These are phyloP conservation scores for Eilema griseolum DNA, from an alignment of 2,888 invertebrate species.

Conservation along the genomic window DNA sequence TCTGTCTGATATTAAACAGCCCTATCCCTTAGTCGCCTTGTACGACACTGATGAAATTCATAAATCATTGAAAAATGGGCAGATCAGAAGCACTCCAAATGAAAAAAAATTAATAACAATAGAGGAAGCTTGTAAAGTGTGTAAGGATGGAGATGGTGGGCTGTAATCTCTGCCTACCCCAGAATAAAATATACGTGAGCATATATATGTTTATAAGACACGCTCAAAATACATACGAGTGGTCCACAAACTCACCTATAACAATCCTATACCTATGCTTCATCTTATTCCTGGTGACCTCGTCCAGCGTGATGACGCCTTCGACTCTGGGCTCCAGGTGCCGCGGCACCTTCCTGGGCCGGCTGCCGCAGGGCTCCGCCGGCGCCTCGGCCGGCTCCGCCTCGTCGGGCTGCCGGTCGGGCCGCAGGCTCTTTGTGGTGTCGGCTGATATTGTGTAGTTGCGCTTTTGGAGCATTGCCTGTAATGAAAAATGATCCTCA, in stretches of 20 bases:
- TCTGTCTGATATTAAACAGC: too few species aligned
- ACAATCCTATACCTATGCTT: conserved; percentile 84
- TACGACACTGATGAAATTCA: too few species aligned
- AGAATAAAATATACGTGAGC: too few species aligned
- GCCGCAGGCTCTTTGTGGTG: conserved; percentile 69
- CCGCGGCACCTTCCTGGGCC: conserved; percentile 68
- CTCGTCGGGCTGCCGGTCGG: conserved; percentile 50
- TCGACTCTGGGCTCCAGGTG: conserved; percentile 76
- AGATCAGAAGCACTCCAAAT: too few species aligned
- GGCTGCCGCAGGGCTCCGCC: conserved; percentile 43
- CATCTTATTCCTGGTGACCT: conserved; percentile 83
- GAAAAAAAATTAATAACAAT: too few species aligned
- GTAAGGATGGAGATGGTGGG: not conserved
- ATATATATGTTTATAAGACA: too few species aligned
- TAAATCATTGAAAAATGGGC: too few species aligned
- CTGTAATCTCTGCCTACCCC: too few species aligned
- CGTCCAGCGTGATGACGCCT: conserved; percentile 79
- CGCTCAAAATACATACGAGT: too few species aligned
- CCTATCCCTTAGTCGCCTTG: too few species aligned
- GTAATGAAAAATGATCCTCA: too few species aligned
- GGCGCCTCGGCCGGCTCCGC: conserved; percentile 36
- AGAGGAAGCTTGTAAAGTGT: too few species aligned
- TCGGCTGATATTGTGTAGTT: conserved; percentile 79
- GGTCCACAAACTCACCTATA: conserved; percentile 67
- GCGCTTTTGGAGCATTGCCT: conserved; percentile 77